Base-by-base conservation (phyloP, 2,888 invertebrate genomes). In the Agonopterix subpropinquella region DNA sequence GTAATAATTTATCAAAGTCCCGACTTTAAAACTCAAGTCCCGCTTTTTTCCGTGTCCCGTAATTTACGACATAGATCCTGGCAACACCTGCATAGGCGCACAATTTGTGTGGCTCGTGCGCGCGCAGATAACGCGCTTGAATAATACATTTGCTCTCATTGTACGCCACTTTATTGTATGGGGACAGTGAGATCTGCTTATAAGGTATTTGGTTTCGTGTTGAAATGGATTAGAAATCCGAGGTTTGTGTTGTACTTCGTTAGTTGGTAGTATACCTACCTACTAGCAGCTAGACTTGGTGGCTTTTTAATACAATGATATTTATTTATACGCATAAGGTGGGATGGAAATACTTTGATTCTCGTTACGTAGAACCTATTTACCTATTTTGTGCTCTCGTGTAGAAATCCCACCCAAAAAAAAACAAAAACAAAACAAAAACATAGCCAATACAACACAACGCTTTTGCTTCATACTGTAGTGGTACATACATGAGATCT, bases 101-200 rank as follows among this genome's bases (percentile, higher is more conserved):
- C 77, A 81, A 79, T 82, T 82, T 80, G 82, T 73, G 80, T 64
- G 74, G 72, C 77, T 73, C 73, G 76, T 77, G 78, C 67, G 62
- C 61, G 63, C 66, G 51, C 58, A 65, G 81, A 81, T 80, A 80
- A 68, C 70, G 59, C 63, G 67, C 65, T 70, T 77, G 75, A 77
- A 78, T 78, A 78, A 80, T 75, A 75, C 77, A 77, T 72, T 73
- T 67, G 70, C 66, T 76, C 72, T 70, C 70, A 65, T 74, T 74
- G 71, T 77, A 64, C 66, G 65, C 71, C 61, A 69, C 64, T 77
- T 75, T 69, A 68, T 71, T 71, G 65, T 66, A 63, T 58, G 56
- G 54, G 51, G 56, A 56, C 52, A 55, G 51, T 53, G 56, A 54
- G 41, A 51, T 13, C 36, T 46, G 47, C 52, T 52, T 52, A 52